Percentiles rank a stretch among this genome's conserved stretches.
Evolutionary conservation across 2,797 vertebrate species (phyloP).

Genomic region (Meriones psammophilus): DNA sequence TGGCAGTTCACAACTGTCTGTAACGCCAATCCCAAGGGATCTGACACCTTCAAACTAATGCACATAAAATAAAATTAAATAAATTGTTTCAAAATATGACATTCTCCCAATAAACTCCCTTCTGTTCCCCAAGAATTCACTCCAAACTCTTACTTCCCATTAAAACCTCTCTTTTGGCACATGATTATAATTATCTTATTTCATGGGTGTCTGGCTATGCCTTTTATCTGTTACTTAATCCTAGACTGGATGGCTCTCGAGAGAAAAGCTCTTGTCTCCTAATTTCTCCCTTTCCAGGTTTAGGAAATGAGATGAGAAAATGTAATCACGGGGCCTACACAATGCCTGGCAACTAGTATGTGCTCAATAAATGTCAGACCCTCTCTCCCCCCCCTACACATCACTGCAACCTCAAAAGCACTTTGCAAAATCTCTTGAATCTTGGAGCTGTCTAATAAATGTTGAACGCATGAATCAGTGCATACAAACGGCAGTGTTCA

Average conservation of each 20-base stretch:
- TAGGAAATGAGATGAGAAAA: constrained; percentile 68
- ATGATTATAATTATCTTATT: constrained; percentile 71
- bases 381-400: background rate
- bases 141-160: constrained; percentile 48
- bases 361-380: constrained; percentile 71
- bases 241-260: constrained; percentile 67
- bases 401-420: constrained; percentile 34
- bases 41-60: too few relatives aligned
- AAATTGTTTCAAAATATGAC: background rate
- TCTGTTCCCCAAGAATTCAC: constrained; percentile 50
- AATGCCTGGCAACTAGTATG: constrained; percentile 41
- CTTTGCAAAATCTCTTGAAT: constrained; percentile 46
- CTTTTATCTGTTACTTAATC: constrained; percentile 74
- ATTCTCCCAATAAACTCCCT: constrained; percentile 26
- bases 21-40: too few relatives aligned
- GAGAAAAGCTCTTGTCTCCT: constrained; percentile 64
- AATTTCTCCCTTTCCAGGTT: constrained; percentile 67
- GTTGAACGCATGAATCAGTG: constrained; percentile 52
- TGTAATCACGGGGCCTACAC: constrained; percentile 43
- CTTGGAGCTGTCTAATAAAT: constrained; percentile 65
- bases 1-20: too few relatives aligned
- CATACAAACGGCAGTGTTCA: constrained; percentile 23
- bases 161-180: constrained; percentile 64
- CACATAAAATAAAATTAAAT: too few relatives aligned
- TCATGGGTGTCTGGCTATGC: constrained; percentile 51